Base-by-base conservation (phyloP, 2,113 vertebrate species). In the Anhinga anhinga region DNA sequence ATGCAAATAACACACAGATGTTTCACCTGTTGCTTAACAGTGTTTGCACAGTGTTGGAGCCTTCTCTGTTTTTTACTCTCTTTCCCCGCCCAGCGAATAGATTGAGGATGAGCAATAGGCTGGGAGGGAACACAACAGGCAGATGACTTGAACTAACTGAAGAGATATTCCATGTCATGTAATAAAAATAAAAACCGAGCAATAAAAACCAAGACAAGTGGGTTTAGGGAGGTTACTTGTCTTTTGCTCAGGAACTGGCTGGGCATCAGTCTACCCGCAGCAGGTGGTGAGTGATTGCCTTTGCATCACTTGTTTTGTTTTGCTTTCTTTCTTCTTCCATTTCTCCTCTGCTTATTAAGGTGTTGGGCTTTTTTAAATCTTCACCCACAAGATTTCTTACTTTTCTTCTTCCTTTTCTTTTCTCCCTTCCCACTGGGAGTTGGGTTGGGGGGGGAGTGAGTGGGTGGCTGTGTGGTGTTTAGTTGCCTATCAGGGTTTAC, bases 231-330 rank as follows among this genome's bases (percentile, higher is more conserved):
- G 4, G 20, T 62, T 88, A 15, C 11, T 21, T 21, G 18, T 38
- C 32, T 58, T 89, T 84, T 73, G 6, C 38, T 84, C 42, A 45
- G 69, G 19, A 81, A 23, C 36, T 53, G n/a, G 3, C 38, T 70
- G n/a, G 9, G 1, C 36, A 32, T 40, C 0, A 0, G n/a, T 16
- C 44, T 78, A 26, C 36, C 36, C 2, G 0, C 27, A 26, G 53
- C 38, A 78, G 20, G 12, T 20, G 22, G 13, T 30, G 36, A 78
- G 15, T 55, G 21, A 34, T 44, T 44, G 29, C 12, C 6, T 90
- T 82, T 45, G 9, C 30, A 47, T 63, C 15, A 44, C 9, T 45
- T 44, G 11, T 32, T 80, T 62, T 70, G 7, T 17, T 85, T 97
- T 85, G 1, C 8, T 80, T 63, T 0, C 4, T 81, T 63, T 34